These are phyloP conservation scores for Drosophila demipolita DNA, from an alignment of 2,888 invertebrate genomes.

Conservation along the genomic window DNA sequence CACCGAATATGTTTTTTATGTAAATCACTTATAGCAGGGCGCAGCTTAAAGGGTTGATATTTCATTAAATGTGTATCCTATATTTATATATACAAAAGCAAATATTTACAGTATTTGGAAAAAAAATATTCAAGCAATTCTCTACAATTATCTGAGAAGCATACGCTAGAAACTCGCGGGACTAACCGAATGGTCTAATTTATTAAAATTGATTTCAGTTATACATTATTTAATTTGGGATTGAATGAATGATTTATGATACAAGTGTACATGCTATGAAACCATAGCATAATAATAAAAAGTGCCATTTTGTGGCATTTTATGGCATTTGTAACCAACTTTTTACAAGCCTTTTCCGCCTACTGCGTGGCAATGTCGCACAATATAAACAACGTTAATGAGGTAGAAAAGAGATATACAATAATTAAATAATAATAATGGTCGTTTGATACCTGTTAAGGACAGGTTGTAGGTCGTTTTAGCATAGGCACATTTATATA, in stretches of 20 bases:
- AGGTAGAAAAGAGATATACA: conserved; percentile 7
- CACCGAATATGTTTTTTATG: background rate
- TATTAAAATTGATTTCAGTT: background rate
- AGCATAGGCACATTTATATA: conserved; percentile 6
- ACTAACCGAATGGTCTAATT: background rate
- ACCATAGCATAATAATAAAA: background rate
- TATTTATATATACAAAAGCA: background rate
- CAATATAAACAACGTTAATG: conserved; percentile 30
- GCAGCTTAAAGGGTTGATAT: background rate
- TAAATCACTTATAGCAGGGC: background rate
- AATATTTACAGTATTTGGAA: background rate
- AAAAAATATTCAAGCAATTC: background rate
- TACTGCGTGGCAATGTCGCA: conserved; percentile 16
- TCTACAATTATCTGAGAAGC: background rate
- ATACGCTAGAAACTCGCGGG: background rate
- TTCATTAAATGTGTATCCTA: background rate
- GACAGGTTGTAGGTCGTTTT: conserved; percentile 13
- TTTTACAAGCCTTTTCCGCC: conserved; percentile 8
- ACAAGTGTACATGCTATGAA: background rate
- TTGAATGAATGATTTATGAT: background rate
- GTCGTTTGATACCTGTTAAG: conserved; percentile 22
- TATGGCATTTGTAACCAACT: background rate
- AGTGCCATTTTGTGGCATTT: background rate
- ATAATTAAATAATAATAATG: conserved; percentile 1
- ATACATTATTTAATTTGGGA: background rate